phyloP scores from a whole-genome alignment of 2,113 vertebrate species.

The Apistogramma diplotaenia region DNA sequence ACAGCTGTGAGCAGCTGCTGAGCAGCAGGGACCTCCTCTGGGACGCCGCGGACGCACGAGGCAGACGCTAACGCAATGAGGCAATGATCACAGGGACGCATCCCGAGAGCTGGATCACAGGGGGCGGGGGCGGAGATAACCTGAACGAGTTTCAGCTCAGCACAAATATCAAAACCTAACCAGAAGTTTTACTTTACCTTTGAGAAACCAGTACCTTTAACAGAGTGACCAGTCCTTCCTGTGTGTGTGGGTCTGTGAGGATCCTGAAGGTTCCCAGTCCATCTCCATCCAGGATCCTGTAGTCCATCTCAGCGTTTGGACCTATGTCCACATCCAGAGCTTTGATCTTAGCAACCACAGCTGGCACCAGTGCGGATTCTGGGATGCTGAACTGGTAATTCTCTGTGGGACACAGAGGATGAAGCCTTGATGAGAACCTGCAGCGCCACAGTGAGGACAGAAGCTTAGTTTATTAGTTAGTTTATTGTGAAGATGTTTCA shows the following conservation, averaged over 20 bases:
- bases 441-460: background rate
- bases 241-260: constrained; percentile 83
- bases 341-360: constrained; percentile 88
- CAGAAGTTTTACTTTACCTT: background rate
- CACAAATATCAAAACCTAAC: background rate
- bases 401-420: background rate
- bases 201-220: constrained; percentile 21
- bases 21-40: background rate
- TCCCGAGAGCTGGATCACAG: background rate
- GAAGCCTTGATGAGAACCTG: background rate
- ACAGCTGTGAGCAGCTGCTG: background rate
- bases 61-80: background rate
- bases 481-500: too few species aligned
- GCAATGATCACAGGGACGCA: background rate
- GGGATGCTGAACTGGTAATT: constrained; percentile 40
- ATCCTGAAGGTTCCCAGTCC: constrained; percentile 84
- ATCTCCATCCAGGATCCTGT: constrained; percentile 87
- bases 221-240: constrained; percentile 86
- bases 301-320: constrained; percentile 89
- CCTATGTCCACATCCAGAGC: constrained; percentile 86
- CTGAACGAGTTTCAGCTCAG: too few species aligned
- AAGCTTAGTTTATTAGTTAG: background rate
- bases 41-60: background rate
- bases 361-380: constrained; percentile 50
- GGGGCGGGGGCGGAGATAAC: too few species aligned